Base-by-base conservation (phyloP, 1,140 invertebrate species). In the Bombus cullumanus region DNA sequence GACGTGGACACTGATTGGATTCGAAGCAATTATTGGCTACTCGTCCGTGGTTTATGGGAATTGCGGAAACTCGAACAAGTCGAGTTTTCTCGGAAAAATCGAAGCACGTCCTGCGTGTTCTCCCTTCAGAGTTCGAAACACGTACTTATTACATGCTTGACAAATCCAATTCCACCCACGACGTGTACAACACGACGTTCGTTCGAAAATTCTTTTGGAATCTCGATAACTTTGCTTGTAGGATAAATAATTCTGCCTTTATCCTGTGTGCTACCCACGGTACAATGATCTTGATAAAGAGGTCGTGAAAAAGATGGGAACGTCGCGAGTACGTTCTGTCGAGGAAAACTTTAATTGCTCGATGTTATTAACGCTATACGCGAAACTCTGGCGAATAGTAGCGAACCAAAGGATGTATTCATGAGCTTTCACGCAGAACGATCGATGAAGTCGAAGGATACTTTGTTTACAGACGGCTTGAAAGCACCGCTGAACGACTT, bases 21-120 rank as follows among this genome's bases (percentile, higher is more conserved):
- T 72, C 31, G 15, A 18, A 5, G 66, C 68, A 84, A 79, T 84
- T 84, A 79, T 72, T 25, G 66, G n/a, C 57, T 43, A 25, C 22
- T 34, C 10, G 10, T 69, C 12, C 12, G 4, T 22, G 39, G 18
- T 68, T 22, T 13, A 9, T 34, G 31, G 66, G 34, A 68, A 68
- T 34, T 68, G 8, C 31, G 22, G 12, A 37, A 68, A 25, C 31
- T 8, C 62, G 59, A 12, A 12, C 25, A 2, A 4, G 59, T 62
- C 64, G 31, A 5, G 0, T 31, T 31, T 18, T 8, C n/a, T 15
- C 13, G 13, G 13, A 64, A 31, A 64, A 64, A 66, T 53, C 18
- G 47, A n/a, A 62, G 25, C 59, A 62, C 59, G 59, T 62, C 57
- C 28, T 10, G 8, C 25, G 0, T 25, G 3, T 62, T 12, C 8